phyloP scores from a whole-genome alignment of 2,888 invertebrate species.

The Epinotia demarniana region DNA sequence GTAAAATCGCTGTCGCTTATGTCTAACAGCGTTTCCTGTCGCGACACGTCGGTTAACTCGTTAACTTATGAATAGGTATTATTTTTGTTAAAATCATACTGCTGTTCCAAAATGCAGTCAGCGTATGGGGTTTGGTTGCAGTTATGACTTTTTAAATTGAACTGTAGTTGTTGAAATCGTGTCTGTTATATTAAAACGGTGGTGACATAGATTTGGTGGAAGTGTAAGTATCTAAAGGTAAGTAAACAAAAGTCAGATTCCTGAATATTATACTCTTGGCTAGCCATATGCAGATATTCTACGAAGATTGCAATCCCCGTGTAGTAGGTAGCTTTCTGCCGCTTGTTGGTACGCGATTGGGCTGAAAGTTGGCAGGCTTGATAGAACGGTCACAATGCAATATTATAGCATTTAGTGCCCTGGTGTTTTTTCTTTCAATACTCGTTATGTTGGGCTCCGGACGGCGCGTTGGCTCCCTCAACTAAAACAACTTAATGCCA shows the following conservation, averaged over 20 bases:
- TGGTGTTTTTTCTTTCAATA: too few relatives aligned
- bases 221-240: not conserved
- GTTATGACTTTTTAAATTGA: not conserved
- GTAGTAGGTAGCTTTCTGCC: too few relatives aligned
- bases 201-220: constrained; percentile 1
- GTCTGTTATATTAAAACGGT: not conserved
- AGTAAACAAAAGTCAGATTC: not conserved
- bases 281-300: too few relatives aligned
- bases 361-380: too few relatives aligned
- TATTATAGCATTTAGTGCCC: too few relatives aligned
- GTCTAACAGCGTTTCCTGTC: constrained; percentile 1
- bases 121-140: not conserved
- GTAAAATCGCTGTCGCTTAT: constrained; percentile 15
- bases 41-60: constrained; percentile 25
- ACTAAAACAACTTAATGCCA: too few relatives aligned
- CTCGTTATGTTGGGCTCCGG: too few relatives aligned
- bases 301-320: too few relatives aligned
- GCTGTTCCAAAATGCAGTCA: not conserved
- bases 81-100: constrained; percentile 19
- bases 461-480: too few relatives aligned
- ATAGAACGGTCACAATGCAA: too few relatives aligned
- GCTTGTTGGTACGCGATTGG: too few relatives aligned
- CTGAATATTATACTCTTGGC: too few relatives aligned
- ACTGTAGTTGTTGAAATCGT: not conserved
- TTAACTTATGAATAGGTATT: constrained; percentile 42